Percentiles rank a stretch among this genome's conserved stretches.
phyloP scores from a whole-genome alignment of 2,113 vertebrate species.

The Mesoclemmys tuberculata region DNA sequence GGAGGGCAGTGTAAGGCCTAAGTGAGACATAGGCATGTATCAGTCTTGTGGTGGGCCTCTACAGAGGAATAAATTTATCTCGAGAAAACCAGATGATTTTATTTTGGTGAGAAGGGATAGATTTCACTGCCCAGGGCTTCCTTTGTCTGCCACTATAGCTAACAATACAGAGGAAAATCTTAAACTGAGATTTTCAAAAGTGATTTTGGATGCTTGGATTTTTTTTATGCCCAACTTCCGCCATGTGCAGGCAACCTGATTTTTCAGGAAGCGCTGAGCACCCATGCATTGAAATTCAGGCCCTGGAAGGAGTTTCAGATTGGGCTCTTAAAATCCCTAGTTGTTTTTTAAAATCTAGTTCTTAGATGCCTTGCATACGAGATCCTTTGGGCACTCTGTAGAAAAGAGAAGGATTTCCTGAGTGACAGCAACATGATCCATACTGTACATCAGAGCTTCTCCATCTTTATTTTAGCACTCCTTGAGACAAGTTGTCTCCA shows the following conservation, averaged over 20 bases:
- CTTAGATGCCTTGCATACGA: accelerated
- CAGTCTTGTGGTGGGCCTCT: slow-evolving; percentile 24
- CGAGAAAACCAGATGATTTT: slow-evolving; percentile 35
- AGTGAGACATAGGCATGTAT: slow-evolving; percentile 58
- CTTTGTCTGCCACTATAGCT: not conserved
- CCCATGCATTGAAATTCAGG: not conserved
- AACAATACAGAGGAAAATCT: not conserved
- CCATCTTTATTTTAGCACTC: too few relatives aligned
- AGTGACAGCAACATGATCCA: too few relatives aligned
- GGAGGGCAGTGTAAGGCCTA: slow-evolving; percentile 17
- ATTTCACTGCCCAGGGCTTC: not conserved
- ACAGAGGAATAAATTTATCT: slow-evolving; percentile 29
- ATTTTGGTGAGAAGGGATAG: not conserved
- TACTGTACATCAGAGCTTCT: too few relatives aligned
- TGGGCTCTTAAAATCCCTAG: too few relatives aligned
- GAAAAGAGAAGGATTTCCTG: too few relatives aligned
- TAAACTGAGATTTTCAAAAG: not conserved
- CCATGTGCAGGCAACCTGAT: not conserved
- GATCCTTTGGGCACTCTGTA: too few relatives aligned
- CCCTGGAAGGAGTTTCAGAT: accelerated
- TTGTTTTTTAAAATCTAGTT: not conserved
- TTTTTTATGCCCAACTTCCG: not conserved
- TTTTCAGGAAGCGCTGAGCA: not conserved
- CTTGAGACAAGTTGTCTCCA: too few relatives aligned
- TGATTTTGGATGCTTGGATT: not conserved